Conservation (phyloP, 2,888 invertebrate species). For the Andrena marginata region DNA sequence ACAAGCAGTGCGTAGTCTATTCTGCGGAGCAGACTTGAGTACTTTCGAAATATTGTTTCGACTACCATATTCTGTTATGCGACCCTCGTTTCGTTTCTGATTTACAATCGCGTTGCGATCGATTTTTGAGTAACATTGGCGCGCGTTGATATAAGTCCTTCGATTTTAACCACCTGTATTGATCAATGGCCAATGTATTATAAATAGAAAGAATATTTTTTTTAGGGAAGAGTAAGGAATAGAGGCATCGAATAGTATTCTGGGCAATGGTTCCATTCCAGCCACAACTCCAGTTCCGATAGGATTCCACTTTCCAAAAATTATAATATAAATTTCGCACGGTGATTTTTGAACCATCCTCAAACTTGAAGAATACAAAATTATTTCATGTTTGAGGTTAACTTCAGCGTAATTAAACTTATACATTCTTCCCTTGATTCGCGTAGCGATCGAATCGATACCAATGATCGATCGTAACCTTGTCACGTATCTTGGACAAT, state of each 20-base stretch:
- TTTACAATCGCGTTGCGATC: neutral
- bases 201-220: no score
- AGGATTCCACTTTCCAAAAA: neutral
- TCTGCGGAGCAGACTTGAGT: neutral
- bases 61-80: neutral
- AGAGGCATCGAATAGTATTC: neutral
- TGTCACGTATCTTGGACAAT: neutral
- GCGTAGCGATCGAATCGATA: conserved; percentile 4
- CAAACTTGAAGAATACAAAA: neutral
- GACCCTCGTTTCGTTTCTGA: neutral
- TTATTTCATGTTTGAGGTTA: conserved; percentile 14
- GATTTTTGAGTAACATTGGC: neutral
- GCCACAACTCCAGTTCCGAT: neutral
- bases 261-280: no score
- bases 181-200: no score
- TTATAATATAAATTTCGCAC: neutral
- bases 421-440: neutral
- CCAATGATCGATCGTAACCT: conserved; percentile 24
- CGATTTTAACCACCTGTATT: neutral
- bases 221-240: neutral
- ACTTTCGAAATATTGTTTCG: conserved; percentile 3
- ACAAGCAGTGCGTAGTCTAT: neutral
- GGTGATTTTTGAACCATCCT: neutral
- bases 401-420: conserved; percentile 7
- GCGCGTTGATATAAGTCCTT: neutral